Percentiles rank a stretch among this genome's conserved stretches.
These are phyloP conservation scores for Lepidonotus clava DNA, from an alignment of 2,888 invertebrate species.

Conservation along the genomic window DNA sequence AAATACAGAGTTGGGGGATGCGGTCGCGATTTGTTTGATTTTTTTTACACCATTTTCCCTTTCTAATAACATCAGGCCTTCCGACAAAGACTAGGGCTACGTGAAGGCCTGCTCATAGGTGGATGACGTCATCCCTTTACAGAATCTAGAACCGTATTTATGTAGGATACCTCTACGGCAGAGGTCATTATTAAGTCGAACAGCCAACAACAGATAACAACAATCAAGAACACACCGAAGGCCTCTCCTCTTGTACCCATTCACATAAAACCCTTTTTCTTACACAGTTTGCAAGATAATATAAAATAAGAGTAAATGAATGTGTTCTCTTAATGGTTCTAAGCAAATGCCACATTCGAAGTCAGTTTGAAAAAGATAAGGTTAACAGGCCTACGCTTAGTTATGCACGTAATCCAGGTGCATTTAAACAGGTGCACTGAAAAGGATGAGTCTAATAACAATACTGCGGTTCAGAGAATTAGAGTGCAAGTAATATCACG, in stretches of 20 bases:
- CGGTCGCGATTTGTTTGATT: not conserved
- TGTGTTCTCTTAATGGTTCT: too few relatives aligned
- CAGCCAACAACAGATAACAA: slow-evolving; percentile 48
- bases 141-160: slow-evolving; percentile 23
- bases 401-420: too few relatives aligned
- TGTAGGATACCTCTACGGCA: slow-evolving; percentile 21
- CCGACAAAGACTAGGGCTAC: not conserved
- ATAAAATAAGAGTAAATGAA: not conserved
- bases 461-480: slow-evolving; percentile 26
- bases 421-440: not conserved
- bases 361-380: too few relatives aligned
- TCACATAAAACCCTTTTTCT: slow-evolving; percentile 12
- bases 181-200: slow-evolving; percentile 26
- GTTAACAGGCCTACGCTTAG: not conserved
- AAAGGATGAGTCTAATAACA: not conserved
- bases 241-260: slow-evolving; percentile 1
- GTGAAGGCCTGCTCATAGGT: slow-evolving; percentile 23
- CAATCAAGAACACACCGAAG: slow-evolving; percentile 25
- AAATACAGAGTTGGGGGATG: not conserved
- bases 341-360: slow-evolving; percentile 1
- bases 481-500: slow-evolving; percentile 36
- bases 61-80: not conserved
- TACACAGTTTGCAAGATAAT: not conserved
- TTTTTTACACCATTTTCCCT: not conserved
- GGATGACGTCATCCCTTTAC: slow-evolving; percentile 1